Evolutionary conservation across 2,113 vertebrate species (phyloP).

Genomic region (Cephalopterus ornatus): DNA sequence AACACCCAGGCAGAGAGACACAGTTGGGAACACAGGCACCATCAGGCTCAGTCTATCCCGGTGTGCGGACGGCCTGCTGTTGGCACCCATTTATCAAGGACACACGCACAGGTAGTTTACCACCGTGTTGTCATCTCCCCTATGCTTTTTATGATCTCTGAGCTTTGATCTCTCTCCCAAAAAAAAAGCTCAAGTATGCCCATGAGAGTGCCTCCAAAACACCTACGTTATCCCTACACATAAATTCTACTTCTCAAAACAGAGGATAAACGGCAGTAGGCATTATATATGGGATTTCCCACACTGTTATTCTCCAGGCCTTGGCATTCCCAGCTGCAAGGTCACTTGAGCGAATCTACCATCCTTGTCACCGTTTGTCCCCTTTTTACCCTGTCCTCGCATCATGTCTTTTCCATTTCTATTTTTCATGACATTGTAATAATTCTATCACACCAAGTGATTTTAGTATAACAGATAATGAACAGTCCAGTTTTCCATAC

Average conservation of each 20-base stretch:
- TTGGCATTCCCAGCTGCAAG: neutral
- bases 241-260: neutral
- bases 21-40: neutral
- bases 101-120: rapidly evolving
- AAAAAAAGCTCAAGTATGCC: neutral
- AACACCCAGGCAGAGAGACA: neutral
- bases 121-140: rapidly evolving
- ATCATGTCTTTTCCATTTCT: neutral
- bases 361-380: neutral
- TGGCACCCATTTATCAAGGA: neutral
- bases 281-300: neutral
- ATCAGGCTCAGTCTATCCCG: neutral
- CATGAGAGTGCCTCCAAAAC: neutral
- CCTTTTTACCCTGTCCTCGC: neutral
- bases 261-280: neutral
- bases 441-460: neutral
- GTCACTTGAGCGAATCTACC: neutral
- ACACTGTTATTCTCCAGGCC: neutral
- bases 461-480: neutral
- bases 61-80: rapidly evolving
- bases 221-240: neutral
- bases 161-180: neutral
- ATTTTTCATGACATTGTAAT: neutral
- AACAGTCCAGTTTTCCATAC: neutral
- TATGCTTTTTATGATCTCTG: neutral